Evolutionary conservation across 2,888 invertebrate genomes (phyloP).

Genomic region (Oscheius sp.): DNA sequence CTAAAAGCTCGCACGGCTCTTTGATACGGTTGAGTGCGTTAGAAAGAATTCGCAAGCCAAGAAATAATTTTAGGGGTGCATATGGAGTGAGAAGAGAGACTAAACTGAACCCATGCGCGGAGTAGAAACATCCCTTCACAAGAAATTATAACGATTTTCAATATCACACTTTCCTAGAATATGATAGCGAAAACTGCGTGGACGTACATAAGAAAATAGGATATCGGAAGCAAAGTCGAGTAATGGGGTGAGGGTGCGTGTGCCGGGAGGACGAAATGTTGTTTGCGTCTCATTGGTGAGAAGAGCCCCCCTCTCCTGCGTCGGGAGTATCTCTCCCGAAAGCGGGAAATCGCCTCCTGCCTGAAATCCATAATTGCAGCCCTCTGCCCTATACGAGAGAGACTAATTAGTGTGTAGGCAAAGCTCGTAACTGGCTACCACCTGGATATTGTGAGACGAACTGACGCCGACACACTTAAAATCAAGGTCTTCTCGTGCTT

Average conservation of each 20-base stretch:
- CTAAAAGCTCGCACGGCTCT: constrained; percentile 25
- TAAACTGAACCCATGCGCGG: too few relatives aligned
- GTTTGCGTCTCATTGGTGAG: constrained; percentile 36
- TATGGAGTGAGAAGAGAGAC: too few relatives aligned
- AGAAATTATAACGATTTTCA: too few relatives aligned
- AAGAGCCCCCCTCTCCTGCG: background rate
- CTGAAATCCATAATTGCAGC: constrained; percentile 33
- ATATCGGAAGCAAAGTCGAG: constrained; percentile 27
- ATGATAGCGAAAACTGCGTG: background rate
- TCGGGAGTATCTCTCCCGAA: constrained; percentile 23
- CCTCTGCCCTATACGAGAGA: constrained; percentile 5
- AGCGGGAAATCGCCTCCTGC: constrained; percentile 28
- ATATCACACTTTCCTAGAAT: too few relatives aligned
- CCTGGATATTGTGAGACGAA: constrained; percentile 13
- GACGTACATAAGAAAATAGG: background rate
- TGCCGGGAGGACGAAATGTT: constrained; percentile 31
- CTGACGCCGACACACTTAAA: constrained; percentile 7
- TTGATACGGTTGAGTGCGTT: constrained; percentile 23
- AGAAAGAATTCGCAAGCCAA: constrained; percentile 13
- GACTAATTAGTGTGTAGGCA: constrained; percentile 25
- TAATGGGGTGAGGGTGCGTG: constrained; percentile 34
- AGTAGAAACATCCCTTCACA: too few relatives aligned
- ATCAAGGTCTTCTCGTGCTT: background rate
- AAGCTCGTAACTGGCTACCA: constrained; percentile 5
- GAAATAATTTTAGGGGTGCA: too few relatives aligned